phyloP scores from a whole-genome alignment of 2,888 invertebrate species.

The Brachycybe producta region DNA sequence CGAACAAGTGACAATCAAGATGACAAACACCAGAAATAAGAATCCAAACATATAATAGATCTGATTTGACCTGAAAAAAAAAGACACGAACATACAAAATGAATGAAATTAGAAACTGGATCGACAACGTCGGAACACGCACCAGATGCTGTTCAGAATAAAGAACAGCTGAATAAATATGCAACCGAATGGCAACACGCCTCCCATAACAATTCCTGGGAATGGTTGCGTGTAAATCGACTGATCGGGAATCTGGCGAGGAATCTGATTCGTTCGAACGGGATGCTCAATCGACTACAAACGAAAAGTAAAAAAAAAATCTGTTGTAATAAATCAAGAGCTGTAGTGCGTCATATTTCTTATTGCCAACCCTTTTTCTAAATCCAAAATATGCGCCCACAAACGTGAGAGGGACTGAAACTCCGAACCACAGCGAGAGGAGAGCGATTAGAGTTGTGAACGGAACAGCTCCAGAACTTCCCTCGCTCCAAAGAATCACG shows the following conservation, averaged over 20 bases:
- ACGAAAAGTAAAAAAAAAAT: conserved; percentile 18
- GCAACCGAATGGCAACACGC: conserved; percentile 94
- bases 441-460: conserved; percentile 91
- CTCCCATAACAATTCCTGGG: conserved; percentile 95
- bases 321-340: neutral
- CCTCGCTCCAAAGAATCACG: conserved; percentile 87
- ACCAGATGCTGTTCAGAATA: conserved; percentile 97
- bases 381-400: conserved; percentile 98
- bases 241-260: conserved; percentile 95
- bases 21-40: conserved; percentile 91
- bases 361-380: conserved; percentile 69
- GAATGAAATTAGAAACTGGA: neutral
- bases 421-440: conserved; percentile 90
- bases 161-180: conserved; percentile 99
- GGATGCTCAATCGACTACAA: conserved; percentile 85
- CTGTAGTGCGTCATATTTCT: neutral
- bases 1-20: conserved; percentile 93
- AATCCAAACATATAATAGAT: conserved; percentile 99
- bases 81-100: neutral
- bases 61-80: conserved; percentile 54
- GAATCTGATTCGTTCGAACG: conserved; percentile 96
- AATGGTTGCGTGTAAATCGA: conserved; percentile 87
- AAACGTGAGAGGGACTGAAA: conserved; percentile 96
- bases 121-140: conserved; percentile 37
- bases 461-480: conserved; percentile 91